Percentiles rank a stretch among this genome's conserved stretches.
Evolutionary conservation across 2,888 invertebrate species (phyloP).

Genomic region (Isotomurus palustris): DNA sequence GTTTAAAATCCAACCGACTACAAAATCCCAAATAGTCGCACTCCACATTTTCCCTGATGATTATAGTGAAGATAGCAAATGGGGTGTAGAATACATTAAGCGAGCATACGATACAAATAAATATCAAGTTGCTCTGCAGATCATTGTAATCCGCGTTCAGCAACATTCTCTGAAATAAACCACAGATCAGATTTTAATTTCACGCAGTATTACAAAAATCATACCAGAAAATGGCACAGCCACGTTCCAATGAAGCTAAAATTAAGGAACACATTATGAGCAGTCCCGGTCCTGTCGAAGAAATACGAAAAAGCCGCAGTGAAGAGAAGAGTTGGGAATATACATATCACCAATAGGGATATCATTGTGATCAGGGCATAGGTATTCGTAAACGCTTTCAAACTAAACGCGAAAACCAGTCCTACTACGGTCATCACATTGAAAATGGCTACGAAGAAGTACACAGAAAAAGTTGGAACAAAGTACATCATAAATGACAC

Average conservation of each 20-base stretch:
- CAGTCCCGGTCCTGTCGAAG: constrained; percentile 77
- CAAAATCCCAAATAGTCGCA: too few relatives aligned
- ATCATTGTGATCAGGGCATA: constrained; percentile 66
- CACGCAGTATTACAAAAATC: too few relatives aligned
- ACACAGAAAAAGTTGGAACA: constrained; percentile 67
- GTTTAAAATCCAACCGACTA: constrained; percentile 60
- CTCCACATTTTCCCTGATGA: too few relatives aligned
- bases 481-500: constrained; percentile 71
- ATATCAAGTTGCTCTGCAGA: too few relatives aligned
- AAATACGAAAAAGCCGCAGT: constrained; percentile 72
- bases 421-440: constrained; percentile 62
- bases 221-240: too few relatives aligned
- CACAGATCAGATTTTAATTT: too few relatives aligned
- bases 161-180: too few relatives aligned
- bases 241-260: too few relatives aligned
- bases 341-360: constrained; percentile 64
- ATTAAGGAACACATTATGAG: constrained; percentile 73
- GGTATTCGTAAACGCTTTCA: constrained; percentile 63
- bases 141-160: too few relatives aligned
- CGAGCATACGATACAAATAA: too few relatives aligned
- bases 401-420: constrained; percentile 64
- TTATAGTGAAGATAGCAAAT: constrained; percentile 75
- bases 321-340: constrained; percentile 69
- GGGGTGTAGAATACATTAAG: constrained; percentile 77
- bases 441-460: constrained; percentile 64